These are phyloP conservation scores for Cygnus buccinator DNA, from an alignment of 2,113 vertebrate genomes.

Conservation along the genomic window DNA sequence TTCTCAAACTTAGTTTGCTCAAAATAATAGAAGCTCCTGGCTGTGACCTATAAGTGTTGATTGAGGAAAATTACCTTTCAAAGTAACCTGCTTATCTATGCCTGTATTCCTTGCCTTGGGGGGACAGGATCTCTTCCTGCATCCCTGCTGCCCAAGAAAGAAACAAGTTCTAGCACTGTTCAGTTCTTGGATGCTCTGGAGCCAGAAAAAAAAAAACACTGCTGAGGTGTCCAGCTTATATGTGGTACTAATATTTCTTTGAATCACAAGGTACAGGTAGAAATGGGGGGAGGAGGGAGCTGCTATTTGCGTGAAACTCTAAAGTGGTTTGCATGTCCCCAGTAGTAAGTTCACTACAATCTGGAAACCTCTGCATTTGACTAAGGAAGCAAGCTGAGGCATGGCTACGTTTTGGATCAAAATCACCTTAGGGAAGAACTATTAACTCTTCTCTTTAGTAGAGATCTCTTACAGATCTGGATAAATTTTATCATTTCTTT, in stretches of 20 bases:
- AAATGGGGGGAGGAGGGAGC: background rate
- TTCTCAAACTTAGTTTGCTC: background rate
- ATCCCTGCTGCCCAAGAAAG: fast-evolving
- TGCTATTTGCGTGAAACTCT: fast-evolving
- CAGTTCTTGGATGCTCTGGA: background rate
- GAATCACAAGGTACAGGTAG: background rate
- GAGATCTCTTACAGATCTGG: background rate
- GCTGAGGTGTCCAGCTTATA: background rate
- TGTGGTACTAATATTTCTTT: background rate
- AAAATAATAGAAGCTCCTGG: background rate
- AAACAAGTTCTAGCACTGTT: background rate
- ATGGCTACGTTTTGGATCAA: background rate
- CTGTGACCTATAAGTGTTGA: background rate
- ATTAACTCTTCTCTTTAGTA: background rate
- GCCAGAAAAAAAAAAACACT: background rate
- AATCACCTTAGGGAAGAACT: background rate
- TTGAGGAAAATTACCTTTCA: background rate
- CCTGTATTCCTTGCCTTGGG: background rate
- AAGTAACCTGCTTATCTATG: background rate
- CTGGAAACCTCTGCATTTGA: background rate
- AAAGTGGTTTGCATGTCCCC: background rate
- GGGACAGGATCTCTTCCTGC: background rate
- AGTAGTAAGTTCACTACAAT: background rate
- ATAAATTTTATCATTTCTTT: background rate
- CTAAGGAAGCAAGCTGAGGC: background rate